Evolutionary conservation across 2,888 invertebrate species (phyloP).

Genomic region (Philopedon plagiatum): DNA sequence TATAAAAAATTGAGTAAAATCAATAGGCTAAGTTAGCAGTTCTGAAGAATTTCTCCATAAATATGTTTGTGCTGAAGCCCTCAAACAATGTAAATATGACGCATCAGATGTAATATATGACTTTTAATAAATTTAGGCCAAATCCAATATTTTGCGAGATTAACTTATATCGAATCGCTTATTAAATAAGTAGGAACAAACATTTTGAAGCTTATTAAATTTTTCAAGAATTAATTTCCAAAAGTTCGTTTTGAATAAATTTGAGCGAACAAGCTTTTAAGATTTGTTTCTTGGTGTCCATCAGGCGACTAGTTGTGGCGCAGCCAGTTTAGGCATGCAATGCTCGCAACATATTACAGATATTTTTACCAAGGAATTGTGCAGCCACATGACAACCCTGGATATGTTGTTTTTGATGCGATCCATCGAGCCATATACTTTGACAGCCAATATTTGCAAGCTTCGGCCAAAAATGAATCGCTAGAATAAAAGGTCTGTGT

Average conservation of each 20-base stretch:
- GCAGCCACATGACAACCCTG: neutral
- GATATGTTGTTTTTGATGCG: neutral
- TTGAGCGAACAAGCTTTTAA: neutral
- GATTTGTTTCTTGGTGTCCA: neutral
- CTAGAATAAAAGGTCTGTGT: constrained; percentile 55
- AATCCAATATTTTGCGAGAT: neutral
- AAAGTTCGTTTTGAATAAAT: neutral
- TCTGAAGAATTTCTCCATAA: too few species aligned
- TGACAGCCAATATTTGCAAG: constrained; percentile 3
- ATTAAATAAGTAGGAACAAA: too few species aligned
- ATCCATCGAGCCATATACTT: neutral
- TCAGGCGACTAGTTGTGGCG: neutral
- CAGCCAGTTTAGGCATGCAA: neutral
- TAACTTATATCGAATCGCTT: neutral
- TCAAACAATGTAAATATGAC: too few species aligned
- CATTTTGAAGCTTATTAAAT: too few species aligned
- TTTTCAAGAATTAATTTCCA: too few species aligned
- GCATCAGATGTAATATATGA: too few species aligned
- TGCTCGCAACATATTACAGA: too few species aligned
- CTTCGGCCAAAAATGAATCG: constrained; percentile 49
- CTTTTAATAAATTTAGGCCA: neutral
- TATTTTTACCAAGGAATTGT: neutral
- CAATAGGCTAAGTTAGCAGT: too few species aligned
- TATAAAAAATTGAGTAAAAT: too few species aligned
- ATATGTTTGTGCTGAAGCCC: too few species aligned